Percentiles rank a stretch among this genome's conserved stretches.
phyloP scores from a whole-genome alignment of 2,888 invertebrate species.

The Macrosiphum euphorbiae region DNA sequence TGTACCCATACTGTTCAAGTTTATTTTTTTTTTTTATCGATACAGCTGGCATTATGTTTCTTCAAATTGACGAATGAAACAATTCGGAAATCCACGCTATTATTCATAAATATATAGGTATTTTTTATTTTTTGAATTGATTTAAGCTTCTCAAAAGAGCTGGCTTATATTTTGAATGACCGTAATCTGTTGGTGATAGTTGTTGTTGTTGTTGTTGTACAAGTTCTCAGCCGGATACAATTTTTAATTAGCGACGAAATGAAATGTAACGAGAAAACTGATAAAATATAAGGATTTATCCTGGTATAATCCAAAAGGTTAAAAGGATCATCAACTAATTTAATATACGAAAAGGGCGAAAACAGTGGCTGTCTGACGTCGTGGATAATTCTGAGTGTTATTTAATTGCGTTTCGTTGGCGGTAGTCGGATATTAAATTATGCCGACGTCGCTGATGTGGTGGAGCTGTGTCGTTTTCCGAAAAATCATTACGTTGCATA shows the following conservation, averaged over 20 bases:
- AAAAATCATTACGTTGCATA: background rate
- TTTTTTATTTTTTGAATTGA: background rate
- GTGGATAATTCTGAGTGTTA: background rate
- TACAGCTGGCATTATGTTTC: background rate
- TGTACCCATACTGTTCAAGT: background rate
- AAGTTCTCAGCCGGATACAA: background rate
- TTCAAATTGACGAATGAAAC: background rate
- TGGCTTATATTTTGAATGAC: background rate
- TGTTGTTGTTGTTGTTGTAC: background rate
- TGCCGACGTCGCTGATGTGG: background rate
- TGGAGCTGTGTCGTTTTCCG: background rate
- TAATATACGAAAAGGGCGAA: conserved; percentile 21
- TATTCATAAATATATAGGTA: background rate
- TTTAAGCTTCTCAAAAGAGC: background rate
- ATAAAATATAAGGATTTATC: background rate
- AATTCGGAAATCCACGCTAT: background rate
- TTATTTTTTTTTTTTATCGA: background rate
- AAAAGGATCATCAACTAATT: conserved; percentile 5
- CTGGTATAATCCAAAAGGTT: background rate
- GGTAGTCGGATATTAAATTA: conserved; percentile 31
- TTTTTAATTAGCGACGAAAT: background rate
- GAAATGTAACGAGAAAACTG: background rate
- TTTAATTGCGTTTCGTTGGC: conserved; percentile 25
- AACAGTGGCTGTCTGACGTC: background rate
- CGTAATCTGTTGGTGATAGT: background rate